phyloP scores from a whole-genome alignment of 1,140 invertebrate genomes.

The Galendromus occidentalis region DNA sequence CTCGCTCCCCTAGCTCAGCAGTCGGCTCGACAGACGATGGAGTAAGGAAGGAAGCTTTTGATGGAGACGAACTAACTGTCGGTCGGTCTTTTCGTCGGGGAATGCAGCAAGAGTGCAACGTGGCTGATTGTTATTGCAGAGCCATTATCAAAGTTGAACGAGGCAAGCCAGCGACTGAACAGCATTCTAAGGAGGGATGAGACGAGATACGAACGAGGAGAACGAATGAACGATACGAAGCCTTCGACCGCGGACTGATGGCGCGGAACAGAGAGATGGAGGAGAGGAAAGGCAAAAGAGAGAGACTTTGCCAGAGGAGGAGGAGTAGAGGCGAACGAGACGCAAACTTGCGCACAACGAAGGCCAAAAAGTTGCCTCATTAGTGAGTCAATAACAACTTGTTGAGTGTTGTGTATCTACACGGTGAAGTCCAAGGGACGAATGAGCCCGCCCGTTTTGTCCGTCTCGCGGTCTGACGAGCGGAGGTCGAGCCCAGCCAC shows the following conservation, averaged over 20 bases:
- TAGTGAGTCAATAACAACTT: conserved; percentile 11
- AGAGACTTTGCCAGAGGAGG: too few relatives aligned
- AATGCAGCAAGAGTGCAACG: not conserved
- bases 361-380: conserved; percentile 11
- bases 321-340: too few relatives aligned
- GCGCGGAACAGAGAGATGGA: too few relatives aligned
- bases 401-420: not conserved
- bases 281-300: too few relatives aligned
- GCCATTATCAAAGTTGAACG: conserved; percentile 9
- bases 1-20: too few relatives aligned
- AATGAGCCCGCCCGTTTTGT: too few relatives aligned
- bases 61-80: too few relatives aligned
- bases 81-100: not conserved
- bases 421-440: too few relatives aligned
- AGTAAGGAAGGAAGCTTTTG: too few relatives aligned
- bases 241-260: not conserved
- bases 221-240: not conserved
- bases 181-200: not conserved
- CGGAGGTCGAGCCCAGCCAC: too few relatives aligned
- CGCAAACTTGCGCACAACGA: not conserved
- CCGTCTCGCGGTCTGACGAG: too few relatives aligned
- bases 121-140: conserved; percentile 3
- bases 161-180: not conserved
- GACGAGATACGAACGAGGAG: not conserved
- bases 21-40: too few relatives aligned